Evolutionary conservation across 1,140 invertebrate species (phyloP), one percentile per base, ranked within the genome.

Genomic region (Dendroctonus ponderosae): DNA sequence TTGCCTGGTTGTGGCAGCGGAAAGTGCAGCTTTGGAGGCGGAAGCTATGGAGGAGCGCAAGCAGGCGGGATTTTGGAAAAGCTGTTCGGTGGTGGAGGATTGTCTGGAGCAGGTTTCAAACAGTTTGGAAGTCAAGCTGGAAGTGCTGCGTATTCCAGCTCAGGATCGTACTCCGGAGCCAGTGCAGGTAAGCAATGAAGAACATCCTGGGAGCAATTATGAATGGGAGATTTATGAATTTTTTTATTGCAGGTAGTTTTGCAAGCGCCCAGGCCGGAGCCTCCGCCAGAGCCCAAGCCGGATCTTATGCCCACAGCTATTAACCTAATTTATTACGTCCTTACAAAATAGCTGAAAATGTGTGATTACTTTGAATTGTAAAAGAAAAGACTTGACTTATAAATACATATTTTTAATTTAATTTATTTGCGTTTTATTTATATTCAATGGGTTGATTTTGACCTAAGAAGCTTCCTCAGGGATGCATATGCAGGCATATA

Each of bases 101-200:
- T 51, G 6, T 65, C 62, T 57, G 62, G 62, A 15, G 9, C 11
- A 5, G 11, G n/a, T 6, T 7, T 48, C 37, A 57, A 53, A 51
- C n/a, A 41, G 6, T 37, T 5, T 12, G 51, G 62, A 26, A 12
- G 40, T 15, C 7, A 7, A 9, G 11, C 9, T 5, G 50, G 39
- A 38, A 44, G 53, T 39, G 43, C 8, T 5, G 41, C 52, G n/a
- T 58, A 53, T 58, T 52, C 62, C 4, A 48, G 14, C n/a, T 38
- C 62, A 14, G 62, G 62, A 9, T 48, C 62, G 0, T 65, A 53
- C 39, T 9, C 61, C n/a, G 49, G 58, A 49, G 39, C 57, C 12
- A 14, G 52, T 26, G 52, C 52, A 7, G 26, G 26, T 26, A 26
- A 3, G 3, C 26, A 26, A 26, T 52, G 2, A 5, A 26, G 2